Evolutionary conservation across 2,888 invertebrate genomes (phyloP).

Genomic region (Apamea epomidion): DNA sequence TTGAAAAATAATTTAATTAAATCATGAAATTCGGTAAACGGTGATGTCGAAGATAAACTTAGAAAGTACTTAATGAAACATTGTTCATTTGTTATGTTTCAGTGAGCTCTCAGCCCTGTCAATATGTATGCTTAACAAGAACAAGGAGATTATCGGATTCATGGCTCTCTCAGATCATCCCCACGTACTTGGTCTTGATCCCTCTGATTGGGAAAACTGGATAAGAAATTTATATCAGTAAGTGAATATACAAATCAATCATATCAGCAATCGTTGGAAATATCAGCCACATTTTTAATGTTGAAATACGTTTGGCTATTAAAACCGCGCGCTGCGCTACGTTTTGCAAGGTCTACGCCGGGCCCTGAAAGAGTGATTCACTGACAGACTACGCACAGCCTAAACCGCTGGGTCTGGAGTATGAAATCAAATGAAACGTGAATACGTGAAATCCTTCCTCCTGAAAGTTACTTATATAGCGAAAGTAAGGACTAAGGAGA

Average conservation of each 20-base stretch:
- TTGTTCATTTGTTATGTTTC: conserved; percentile 54
- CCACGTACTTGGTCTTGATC: conserved; percentile 89
- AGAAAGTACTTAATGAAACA: neutral
- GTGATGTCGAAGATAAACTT: no score
- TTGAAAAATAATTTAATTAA: no score
- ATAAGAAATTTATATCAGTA: conserved; percentile 83
- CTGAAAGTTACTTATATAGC: neutral
- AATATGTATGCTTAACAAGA: conserved; percentile 87
- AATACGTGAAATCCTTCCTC: neutral
- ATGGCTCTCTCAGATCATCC: conserved; percentile 87
- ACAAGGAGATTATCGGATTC: conserved; percentile 82
- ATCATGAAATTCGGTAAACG: no score
- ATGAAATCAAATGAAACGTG: neutral
- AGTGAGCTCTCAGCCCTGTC: conserved; percentile 86
- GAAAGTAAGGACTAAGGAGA: no score
- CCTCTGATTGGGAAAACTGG: conserved; percentile 89
- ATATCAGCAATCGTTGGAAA: neutral
- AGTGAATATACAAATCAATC: neutral
- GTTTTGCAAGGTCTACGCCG: neutral
- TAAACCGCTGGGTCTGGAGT: no score
- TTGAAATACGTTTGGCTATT: neutral
- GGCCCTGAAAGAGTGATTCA: neutral
- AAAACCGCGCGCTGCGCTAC: neutral
- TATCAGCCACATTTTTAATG: no score
- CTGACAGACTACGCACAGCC: no score